Percentiles rank a stretch among this genome's conserved stretches.
Conservation (phyloP, 1,140 invertebrate species). For the Hetaerina americana region DNA sequence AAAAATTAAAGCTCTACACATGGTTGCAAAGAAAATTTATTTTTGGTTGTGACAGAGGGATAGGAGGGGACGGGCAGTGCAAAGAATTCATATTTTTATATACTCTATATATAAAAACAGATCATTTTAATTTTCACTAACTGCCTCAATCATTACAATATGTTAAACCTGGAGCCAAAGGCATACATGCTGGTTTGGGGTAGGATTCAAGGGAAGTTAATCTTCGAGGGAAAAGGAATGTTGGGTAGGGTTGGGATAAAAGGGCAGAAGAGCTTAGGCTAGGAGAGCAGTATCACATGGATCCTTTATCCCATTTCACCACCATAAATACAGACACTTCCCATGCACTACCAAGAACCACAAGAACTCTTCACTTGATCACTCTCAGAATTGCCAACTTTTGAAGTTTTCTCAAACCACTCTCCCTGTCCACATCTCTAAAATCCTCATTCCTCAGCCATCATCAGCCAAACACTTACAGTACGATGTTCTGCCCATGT, state of each 20-base stretch:
- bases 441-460: not conserved
- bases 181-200: not conserved
- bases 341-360: not conserved
- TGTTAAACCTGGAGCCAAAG: not conserved
- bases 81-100: conserved; percentile 1
- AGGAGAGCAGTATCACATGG: not conserved
- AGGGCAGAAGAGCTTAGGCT: not conserved
- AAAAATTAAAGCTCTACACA: not conserved
- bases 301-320: not conserved
- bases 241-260: not conserved
- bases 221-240: not conserved
- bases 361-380: not conserved
- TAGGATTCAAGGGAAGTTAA: not conserved
- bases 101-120: not conserved
- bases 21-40: not conserved
- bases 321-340: not conserved
- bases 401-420: not conserved
- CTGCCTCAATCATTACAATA: not conserved
- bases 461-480: not conserved
- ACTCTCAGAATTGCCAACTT: not conserved
- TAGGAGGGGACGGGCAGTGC: not conserved
- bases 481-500: not conserved
- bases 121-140: not conserved
- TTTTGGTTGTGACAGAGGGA: not conserved
- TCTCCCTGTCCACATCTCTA: not conserved